These are phyloP conservation scores for Harpegnathos saltator DNA, from an alignment of 1,140 invertebrate genomes.

Conservation along the genomic window DNA sequence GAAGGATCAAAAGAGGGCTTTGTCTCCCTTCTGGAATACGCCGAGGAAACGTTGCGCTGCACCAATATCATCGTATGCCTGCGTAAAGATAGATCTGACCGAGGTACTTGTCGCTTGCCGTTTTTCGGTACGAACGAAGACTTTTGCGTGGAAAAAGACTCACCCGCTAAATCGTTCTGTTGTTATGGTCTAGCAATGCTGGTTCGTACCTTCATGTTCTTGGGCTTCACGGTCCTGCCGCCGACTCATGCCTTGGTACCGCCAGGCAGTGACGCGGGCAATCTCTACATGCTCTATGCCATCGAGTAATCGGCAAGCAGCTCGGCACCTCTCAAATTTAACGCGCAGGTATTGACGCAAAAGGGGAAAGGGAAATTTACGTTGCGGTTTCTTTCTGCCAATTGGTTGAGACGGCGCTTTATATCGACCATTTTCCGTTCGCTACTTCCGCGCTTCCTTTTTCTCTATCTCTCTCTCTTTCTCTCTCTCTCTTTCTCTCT, in stretches of 20 bases:
- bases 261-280: conserved; percentile 88
- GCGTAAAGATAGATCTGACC: conserved; percentile 93
- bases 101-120: conserved; percentile 86
- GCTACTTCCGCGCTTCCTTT: conserved; percentile 30
- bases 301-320: conserved; percentile 88
- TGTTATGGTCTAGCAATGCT: conserved; percentile 89
- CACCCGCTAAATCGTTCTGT: conserved; percentile 70
- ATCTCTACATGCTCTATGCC: conserved; percentile 93
- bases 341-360: conserved; percentile 75
- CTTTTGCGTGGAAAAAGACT: conserved; percentile 45
- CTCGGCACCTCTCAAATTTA: conserved; percentile 82
- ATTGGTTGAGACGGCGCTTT: conserved; percentile 31
- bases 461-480: too few relatives aligned
- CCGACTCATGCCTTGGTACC: conserved; percentile 93
- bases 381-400: conserved; percentile 21
- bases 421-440: conserved; percentile 37
- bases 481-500: too few relatives aligned
- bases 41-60: conserved; percentile 96
- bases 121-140: conserved; percentile 66
- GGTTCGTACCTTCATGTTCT: conserved; percentile 98
- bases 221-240: conserved; percentile 95
- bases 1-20: conserved; percentile 97
- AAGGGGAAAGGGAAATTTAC: background rate
- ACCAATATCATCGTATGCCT: conserved; percentile 93
- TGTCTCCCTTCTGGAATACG: conserved; percentile 96